Evolutionary conservation across 2,888 invertebrate species (phyloP), one percentile per base, ranked within the genome.

Genomic region (Pyrocoelia pectoralis): DNA sequence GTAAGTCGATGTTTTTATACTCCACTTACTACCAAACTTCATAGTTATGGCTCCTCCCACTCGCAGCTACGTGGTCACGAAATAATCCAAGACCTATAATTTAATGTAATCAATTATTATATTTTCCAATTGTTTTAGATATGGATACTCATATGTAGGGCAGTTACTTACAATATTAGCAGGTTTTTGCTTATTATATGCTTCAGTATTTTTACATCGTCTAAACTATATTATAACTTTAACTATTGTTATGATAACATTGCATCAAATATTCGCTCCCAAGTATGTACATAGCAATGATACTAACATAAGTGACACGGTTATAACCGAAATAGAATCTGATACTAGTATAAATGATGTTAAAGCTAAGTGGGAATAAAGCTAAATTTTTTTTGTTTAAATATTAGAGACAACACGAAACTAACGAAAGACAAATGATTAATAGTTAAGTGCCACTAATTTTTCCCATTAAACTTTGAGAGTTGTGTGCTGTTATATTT

Each of bases 181-280:
- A 12, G 80, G 87, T 5, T 75, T 85, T 17, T 82, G 85, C 51
- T 76, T 90, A 63, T 81, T 87, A 4, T 84, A 88, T 66, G 87
- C 88, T 1, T 87, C 88, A 14, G 82, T 87, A 50, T 85, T 87
- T 0, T 73, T 89, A 4, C 85, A 85, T 69, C 81, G 88, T 12
- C 81, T 90, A 5, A 88, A 86, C 73, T 87, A 85, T 72, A 81
- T 88, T 19, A 80, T 90, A 43, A 81, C 87, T 12, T 77, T 82
- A 4, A 83, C 85, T 68, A 85, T 88, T 71, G 76, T 81, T 2
- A 65, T 86, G 2, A 83, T 89, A 18, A 84, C 86, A 2, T 15
- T 85, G 5, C 89, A 89, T 73, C 89, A 89, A 72, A 52, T 86
- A 10, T 80, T 82, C 49, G 77, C 80, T 12, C 77, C 73, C 76